These are phyloP conservation scores for Sitobion miscanthi DNA, from an alignment of 1,140 invertebrate genomes.

Conservation along the genomic window DNA sequence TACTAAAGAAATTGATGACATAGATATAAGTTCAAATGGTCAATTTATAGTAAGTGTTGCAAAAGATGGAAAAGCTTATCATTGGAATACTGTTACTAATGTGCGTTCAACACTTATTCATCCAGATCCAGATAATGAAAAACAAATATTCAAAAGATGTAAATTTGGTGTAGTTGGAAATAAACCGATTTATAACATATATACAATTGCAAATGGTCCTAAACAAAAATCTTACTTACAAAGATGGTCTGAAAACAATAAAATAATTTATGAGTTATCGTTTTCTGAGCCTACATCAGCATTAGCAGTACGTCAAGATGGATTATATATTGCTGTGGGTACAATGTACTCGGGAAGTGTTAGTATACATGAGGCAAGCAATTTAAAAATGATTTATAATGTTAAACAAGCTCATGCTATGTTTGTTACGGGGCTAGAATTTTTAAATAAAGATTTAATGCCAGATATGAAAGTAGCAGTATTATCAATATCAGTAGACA, in stretches of 20 bases:
- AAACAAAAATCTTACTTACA: conserved; percentile 63
- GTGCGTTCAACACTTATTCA: conserved; percentile 72
- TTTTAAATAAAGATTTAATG: conserved; percentile 69
- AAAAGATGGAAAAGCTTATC: conserved; percentile 80
- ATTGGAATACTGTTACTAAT: conserved; percentile 78
- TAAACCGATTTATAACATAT: conserved; percentile 40
- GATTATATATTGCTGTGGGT: conserved; percentile 87
- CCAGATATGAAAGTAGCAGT: conserved; percentile 74
- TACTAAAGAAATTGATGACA: conserved; percentile 85
- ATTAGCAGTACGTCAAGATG: conserved; percentile 87
- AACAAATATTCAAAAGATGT: conserved; percentile 61
- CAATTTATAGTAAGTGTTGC: conserved; percentile 80
- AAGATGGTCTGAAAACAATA: conserved; percentile 65
- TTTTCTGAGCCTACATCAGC: conserved; percentile 75
- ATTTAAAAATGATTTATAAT: conserved; percentile 84
- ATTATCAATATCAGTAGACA: conserved; percentile 93
- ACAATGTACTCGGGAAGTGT: conserved; percentile 92
- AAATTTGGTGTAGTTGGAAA: conserved; percentile 58
- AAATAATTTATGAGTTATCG: conserved; percentile 7
- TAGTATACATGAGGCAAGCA: conserved; percentile 89
- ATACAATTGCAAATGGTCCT: conserved; percentile 40
- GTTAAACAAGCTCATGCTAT: conserved; percentile 86
- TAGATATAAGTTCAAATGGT: conserved; percentile 84
- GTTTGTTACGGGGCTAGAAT: conserved; percentile 93
- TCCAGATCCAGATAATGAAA: conserved; percentile 59